Conservation (phyloP, 2,888 invertebrate genomes). For the Strigamia transsilvanica region DNA sequence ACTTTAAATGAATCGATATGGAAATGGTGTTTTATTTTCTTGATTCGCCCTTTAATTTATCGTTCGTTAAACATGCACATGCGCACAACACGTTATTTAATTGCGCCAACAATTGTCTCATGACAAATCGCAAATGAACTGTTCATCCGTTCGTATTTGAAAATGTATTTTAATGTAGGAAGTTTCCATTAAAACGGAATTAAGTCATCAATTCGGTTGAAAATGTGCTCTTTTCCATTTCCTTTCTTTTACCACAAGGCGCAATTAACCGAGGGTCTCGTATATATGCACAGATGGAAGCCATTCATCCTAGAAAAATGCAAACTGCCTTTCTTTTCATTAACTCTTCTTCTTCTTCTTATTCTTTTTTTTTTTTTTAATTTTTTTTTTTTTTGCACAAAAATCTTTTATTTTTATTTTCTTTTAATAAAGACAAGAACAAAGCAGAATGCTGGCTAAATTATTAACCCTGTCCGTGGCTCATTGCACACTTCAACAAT, state of each 20-base stretch:
- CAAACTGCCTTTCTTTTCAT: not conserved
- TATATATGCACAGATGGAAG: slow-evolving; percentile 19
- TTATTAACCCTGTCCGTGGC: not conserved
- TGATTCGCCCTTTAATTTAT: too few relatives aligned
- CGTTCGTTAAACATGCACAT: too few relatives aligned
- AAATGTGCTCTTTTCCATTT: slow-evolving; percentile 41
- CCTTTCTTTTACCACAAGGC: slow-evolving; percentile 37
- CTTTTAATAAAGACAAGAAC: slow-evolving; percentile 1
- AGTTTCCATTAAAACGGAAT: slow-evolving; percentile 35
- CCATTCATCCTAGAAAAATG: slow-evolving; percentile 29
- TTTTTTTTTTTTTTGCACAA: too few relatives aligned
- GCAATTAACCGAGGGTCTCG: slow-evolving; percentile 18
- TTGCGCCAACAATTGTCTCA: too few relatives aligned
- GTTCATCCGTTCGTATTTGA: not conserved
- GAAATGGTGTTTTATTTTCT: too few relatives aligned
- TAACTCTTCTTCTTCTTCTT: not conserved
- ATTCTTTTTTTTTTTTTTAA: too few relatives aligned
- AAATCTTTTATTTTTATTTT: too few relatives aligned
- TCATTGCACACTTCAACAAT: slow-evolving; percentile 28
- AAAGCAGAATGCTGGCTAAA: not conserved
- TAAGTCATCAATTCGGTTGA: slow-evolving; percentile 40
- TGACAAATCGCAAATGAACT: too few relatives aligned
- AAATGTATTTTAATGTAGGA: not conserved
- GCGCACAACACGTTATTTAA: too few relatives aligned
- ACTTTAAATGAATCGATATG: too few relatives aligned